Evolutionary conservation across 2,113 vertebrate species (phyloP), one percentile per base, ranked within the genome.

Genomic region (Phrynosoma blainvillii): DNA sequence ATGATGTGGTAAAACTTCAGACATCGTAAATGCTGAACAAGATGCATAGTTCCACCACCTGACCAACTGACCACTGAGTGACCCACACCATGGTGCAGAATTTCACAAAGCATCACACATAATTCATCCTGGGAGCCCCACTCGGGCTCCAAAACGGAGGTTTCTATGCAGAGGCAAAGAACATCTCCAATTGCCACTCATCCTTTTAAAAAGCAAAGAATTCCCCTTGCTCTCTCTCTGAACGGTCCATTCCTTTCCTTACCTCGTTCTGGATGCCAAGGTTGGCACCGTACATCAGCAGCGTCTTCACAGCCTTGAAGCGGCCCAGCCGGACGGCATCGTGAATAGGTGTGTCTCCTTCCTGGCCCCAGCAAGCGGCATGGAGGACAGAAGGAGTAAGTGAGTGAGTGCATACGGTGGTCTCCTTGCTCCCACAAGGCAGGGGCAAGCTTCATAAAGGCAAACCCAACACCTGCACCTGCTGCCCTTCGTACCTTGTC

Each of bases 301-400:
- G 92, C 1, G 89, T 79, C 90, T 93, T 94, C 59, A 92, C 93
- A 2, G 95, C 94, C 73, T 77, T 93, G 90, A 93, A 89, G 77
- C 89, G 93, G 12, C 95, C 94, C 0, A 93, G 92, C 11, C 91
- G 59, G 5, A 96, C 94, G 0, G 95, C 96, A 5, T 96, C 94
- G 0, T 96, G 95, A 1, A 96, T 87, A 0, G 93, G 94, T 0
- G 94, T 95, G 87, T 96, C 95, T 2, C 96, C 96, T 84, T 96
- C 95, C 95, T 96, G 59, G 40, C n/a, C 1, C 12, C 11, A 14
- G 56, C 11, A 59, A 59, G 14, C 56, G 11, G 56, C 56, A 18
- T 14, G 59, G 59, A 70, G 59, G 59, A 70, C 10, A 47, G 81
- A 3, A 18, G 47, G 7, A n/a, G 84, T 2, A 20, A 25, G 59